phyloP scores from a whole-genome alignment of 1,140 invertebrate species.

The Pissodes strobi region DNA sequence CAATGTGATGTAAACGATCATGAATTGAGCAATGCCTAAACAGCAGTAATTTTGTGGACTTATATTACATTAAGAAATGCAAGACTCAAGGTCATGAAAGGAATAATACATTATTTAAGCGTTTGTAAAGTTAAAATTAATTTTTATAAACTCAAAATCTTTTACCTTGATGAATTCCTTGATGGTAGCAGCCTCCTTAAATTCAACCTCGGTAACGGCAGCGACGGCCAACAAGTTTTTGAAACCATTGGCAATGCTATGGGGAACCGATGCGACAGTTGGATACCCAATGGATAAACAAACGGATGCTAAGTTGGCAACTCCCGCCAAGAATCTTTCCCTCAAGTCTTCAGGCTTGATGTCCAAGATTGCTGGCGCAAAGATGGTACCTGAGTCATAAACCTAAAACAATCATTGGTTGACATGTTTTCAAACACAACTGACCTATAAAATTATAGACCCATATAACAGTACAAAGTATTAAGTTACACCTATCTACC shows the following conservation, averaged over 20 bases:
- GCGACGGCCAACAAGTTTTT: conserved; percentile 97
- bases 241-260: conserved; percentile 97
- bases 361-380: conserved; percentile 94
- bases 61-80: too few species aligned
- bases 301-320: conserved; percentile 92
- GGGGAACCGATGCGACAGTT: conserved; percentile 93
- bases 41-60: too few species aligned
- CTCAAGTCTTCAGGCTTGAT: conserved; percentile 96
- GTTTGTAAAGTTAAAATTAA: not conserved
- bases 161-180: conserved; percentile 85
- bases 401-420: conserved; percentile 60
- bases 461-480: not conserved
- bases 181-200: conserved; percentile 91
- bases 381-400: conserved; percentile 98
- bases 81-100: not conserved
- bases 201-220: conserved; percentile 92
- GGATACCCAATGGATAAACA: conserved; percentile 95
- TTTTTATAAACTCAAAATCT: not conserved
- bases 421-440: not conserved
- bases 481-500: too few species aligned
- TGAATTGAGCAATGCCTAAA: too few species aligned
- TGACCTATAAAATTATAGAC: not conserved
- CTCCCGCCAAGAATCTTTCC: conserved; percentile 88
- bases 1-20: too few species aligned
- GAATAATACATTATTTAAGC: not conserved